Evolutionary conservation across 2,113 vertebrate genomes (phyloP), one percentile per base, ranked within the genome.

Genomic region (Callipepla californica): DNA sequence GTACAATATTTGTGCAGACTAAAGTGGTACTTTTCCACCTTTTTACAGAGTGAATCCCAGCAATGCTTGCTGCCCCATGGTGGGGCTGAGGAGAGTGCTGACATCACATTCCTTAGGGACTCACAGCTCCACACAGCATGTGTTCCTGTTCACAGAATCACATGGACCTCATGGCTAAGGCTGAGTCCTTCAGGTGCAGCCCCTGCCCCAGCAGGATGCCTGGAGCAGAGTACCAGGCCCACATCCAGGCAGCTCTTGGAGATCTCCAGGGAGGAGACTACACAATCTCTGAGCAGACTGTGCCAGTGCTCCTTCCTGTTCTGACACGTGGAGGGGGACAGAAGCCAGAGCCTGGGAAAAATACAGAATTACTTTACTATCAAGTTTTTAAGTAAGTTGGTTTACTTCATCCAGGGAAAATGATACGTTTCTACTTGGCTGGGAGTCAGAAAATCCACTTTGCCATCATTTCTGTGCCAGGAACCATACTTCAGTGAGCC

Each of bases 361-460:
- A n/a, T 17, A 47, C 9, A 47, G 44, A 25, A 34, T 34, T 48
- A 17, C 66, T 34, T 47, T 32, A 47, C 66, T 48, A 34, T 48
- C 18, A 48, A 48, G 44, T 3, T 68, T 68, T 68, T 25, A 68
- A 34, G 45, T 68, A 48, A 68, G 14, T 66, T 51, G 30, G 15
- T 51, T 88, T 45, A 9, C 15, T 75, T 66, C 11, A 6, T 30
- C 42, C 18, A 34, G 18, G 15, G n/a, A 19, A 14, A 63, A 32
- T 28, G 26, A 65, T 8, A 10, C 1, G 1, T 25, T 74, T 74
- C 55, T 23, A 0, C 8, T 40, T 50, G 26, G 11, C 7, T 36
- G 13, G n/a, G 21, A 55, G 32, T 17, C 36, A 42, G 72, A 28
- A 66, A 7, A 13, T 67, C 13, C 11, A 38, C 73, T 13, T 20